A percentile compares a stretch with the other conserved stretches of the same genome.
phyloP scores from a whole-genome alignment of 2,113 vertebrate species.

The Lamprotornis superbus region DNA sequence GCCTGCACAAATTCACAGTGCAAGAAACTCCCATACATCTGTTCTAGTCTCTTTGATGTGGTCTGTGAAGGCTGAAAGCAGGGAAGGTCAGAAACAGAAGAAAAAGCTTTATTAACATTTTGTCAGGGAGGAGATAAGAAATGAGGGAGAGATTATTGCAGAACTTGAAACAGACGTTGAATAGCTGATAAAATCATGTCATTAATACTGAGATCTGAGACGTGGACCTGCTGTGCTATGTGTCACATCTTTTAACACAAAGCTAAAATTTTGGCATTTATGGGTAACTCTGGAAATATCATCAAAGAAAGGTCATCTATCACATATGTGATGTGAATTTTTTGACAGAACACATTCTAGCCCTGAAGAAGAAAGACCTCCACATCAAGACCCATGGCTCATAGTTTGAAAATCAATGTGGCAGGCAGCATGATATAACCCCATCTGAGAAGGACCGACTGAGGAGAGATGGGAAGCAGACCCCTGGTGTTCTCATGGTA shows the following conservation, averaged over 20 bases:
- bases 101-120: not conserved
- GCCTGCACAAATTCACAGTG: not conserved
- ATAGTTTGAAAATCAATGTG: not conserved
- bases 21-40: not conserved
- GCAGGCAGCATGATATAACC: not conserved
- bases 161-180: not conserved
- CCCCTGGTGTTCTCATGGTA: not conserved
- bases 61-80: not conserved
- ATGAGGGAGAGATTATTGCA: not conserved
- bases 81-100: not conserved
- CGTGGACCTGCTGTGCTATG: not conserved
- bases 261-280: not conserved
- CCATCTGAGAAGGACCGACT: not conserved
- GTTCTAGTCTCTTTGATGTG: not conserved
- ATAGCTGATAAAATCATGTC: not conserved
- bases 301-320: not conserved
- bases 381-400: not conserved
- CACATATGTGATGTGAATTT: not conserved
- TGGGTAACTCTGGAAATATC: not conserved
- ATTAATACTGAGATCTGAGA: not conserved
- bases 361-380: not conserved
- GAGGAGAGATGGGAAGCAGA: not conserved
- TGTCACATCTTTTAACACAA: not conserved
- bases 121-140: not conserved
- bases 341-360: not conserved